Percentiles rank a stretch among this genome's conserved stretches.
Evolutionary conservation across 2,888 invertebrate species (phyloP).

Genomic region (Acronicta alni): DNA sequence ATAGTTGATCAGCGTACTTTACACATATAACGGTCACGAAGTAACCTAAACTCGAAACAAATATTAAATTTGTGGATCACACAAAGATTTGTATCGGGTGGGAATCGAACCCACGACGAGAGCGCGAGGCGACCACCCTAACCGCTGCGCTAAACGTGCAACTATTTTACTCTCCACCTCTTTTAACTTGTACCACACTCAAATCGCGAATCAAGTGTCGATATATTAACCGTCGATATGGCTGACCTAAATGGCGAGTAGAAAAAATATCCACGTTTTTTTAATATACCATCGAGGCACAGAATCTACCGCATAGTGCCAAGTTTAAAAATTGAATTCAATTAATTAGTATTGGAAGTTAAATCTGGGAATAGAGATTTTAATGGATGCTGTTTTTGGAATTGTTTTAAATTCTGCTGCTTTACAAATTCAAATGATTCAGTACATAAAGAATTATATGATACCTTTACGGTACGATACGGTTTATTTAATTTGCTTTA

Average conservation of each 20-base stretch:
- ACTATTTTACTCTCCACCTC: not conserved
- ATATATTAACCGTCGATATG: constrained; percentile 67
- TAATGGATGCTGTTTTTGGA: constrained; percentile 13
- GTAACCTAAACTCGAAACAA: too few relatives aligned
- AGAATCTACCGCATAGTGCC: constrained; percentile 30
- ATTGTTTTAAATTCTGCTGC: not conserved
- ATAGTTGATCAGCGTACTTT: too few relatives aligned
- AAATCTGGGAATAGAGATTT: constrained; percentile 17
- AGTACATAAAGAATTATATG: too few relatives aligned
- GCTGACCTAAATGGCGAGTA: constrained; percentile 62
- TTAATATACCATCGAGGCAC: constrained; percentile 27
- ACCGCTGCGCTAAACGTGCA: too few relatives aligned
- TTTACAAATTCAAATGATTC: not conserved
- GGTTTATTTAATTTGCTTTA: too few relatives aligned
- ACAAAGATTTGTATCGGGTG: too few relatives aligned
- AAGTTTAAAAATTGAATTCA: constrained; percentile 44
- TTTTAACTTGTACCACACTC: constrained; percentile 40
- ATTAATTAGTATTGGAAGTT: constrained; percentile 40
- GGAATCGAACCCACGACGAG: too few relatives aligned
- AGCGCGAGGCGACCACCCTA: too few relatives aligned
- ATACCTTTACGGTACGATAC: too few relatives aligned
- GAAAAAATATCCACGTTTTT: constrained; percentile 42
- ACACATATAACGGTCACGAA: too few relatives aligned
- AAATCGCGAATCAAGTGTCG: constrained; percentile 65
- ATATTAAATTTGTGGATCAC: too few relatives aligned